These are phyloP conservation scores for Chrysodeixis includens DNA, from an alignment of 2,888 invertebrate species.

Conservation along the genomic window DNA sequence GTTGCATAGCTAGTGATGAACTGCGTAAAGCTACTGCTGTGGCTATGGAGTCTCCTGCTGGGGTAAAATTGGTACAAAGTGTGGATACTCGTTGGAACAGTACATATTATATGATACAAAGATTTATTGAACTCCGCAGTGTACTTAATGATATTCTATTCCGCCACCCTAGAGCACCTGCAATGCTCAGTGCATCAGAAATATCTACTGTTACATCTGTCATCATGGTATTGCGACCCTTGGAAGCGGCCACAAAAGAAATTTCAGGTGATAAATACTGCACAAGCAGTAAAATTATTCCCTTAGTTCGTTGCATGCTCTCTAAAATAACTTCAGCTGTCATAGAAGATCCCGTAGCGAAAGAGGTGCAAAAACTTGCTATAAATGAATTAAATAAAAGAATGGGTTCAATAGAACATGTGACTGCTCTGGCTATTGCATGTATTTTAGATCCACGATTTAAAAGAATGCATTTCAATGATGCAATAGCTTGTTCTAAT, in stretches of 20 bases:
- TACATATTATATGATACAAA: conserved; percentile 59
- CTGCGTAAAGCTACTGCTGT: conserved; percentile 53
- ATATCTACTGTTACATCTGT: conserved; percentile 54
- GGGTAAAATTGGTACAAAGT: conserved; percentile 55
- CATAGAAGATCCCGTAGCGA: conserved; percentile 13
- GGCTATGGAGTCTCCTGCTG: no score
- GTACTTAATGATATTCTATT: conserved; percentile 58
- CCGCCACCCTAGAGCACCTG: conserved; percentile 59
- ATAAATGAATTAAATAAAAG: no score
- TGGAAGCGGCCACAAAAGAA: conserved; percentile 67
- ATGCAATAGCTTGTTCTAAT: conserved; percentile 37
- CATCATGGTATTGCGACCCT: conserved; percentile 55
- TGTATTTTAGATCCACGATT: conserved; percentile 61
- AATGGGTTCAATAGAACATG: conserved; percentile 32
- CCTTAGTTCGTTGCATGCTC: conserved; percentile 50
- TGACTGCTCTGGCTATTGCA: conserved; percentile 53
- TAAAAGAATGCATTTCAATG: conserved; percentile 56
- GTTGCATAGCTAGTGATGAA: conserved; percentile 55
- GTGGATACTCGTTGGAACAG: conserved; percentile 59
- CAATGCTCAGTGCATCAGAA: conserved; percentile 61
- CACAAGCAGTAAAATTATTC: conserved; percentile 59
- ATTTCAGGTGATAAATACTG: conserved; percentile 65
- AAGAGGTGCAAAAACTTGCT: conserved; percentile 43
- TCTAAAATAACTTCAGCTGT: conserved; percentile 9
- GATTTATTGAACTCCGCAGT: conserved; percentile 63